phyloP scores from a whole-genome alignment of 2,888 invertebrate species.

The Chironomus tentans region DNA sequence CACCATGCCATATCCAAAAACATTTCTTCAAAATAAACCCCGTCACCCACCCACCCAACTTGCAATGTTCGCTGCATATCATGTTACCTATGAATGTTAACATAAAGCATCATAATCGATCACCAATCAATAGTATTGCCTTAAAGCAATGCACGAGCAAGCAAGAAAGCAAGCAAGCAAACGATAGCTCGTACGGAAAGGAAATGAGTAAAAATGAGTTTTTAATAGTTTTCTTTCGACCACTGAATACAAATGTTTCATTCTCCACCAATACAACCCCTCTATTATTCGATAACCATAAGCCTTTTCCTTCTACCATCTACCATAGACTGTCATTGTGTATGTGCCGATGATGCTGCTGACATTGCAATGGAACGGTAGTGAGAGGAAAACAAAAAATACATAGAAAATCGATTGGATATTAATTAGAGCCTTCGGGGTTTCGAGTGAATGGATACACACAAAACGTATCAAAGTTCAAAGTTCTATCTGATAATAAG shows the following conservation, averaged over 20 bases:
- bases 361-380: neutral
- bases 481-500: neutral
- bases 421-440: conserved; percentile 12
- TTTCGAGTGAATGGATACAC: neutral
- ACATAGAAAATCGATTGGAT: conserved; percentile 8
- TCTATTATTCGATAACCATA: too few species aligned
- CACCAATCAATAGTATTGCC: too few species aligned
- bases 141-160: neutral
- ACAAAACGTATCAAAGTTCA: neutral
- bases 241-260: conserved; percentile 20
- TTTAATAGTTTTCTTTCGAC: conserved; percentile 20
- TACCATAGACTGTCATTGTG: neutral
- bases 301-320: too few species aligned
- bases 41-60: too few species aligned
- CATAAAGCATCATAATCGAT: too few species aligned
- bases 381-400: neutral
- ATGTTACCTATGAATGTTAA: too few species aligned
- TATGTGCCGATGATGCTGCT: conserved; percentile 4
- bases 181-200: neutral
- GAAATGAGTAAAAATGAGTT: conserved; percentile 17
- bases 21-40: too few species aligned
- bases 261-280: too few species aligned
- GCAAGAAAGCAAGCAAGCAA: neutral
- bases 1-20: too few species aligned
- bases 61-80: too few species aligned